Base-by-base conservation (phyloP, 2,888 invertebrate genomes). In the Iselma pallidipennis region DNA sequence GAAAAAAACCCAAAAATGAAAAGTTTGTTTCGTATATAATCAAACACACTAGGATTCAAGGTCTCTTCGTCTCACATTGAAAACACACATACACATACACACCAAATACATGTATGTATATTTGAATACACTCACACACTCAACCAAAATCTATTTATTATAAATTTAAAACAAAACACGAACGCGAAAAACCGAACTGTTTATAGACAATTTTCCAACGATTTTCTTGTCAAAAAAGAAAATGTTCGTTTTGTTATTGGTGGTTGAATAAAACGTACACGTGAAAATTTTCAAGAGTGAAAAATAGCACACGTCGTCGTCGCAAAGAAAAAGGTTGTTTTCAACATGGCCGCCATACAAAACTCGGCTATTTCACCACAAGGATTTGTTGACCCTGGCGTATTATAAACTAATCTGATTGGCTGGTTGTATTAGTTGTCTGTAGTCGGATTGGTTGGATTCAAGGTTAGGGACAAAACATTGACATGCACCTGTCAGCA, bases 321-420 rank as follows among this genome's bases (percentile, higher is more conserved):
- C 37, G 37, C 37, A 37, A 76, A 76, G 76, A 77, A 80, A 37
- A 80, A 80, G 76, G 78, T 80, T 81, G 80, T 82, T 81, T 82
- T 82, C 83, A 83, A 83, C 81, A 83, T 83, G 83, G 82, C 82
- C 80, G 82, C 79, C 78, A 75, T 37, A 37, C 78, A 77, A 81
- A 80, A 81, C 80, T 81, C 81, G 77, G 80, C 79, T 81, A 79
- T 81, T 80, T 81, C 79, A 37, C 37, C 37, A 81, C 79, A 81
- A 82, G 81, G 81, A 82, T 82, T 82, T 82, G 82, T 82, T 83
- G 82, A 82, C 82, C 83, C 82, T 82, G 82, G 81, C 77, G 75
- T 72, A 71, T 37, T 37, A 37, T 68, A 67, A 71, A 70, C 70
- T 67, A 64, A 71, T 74, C 68, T 76, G 69, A 82, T 82, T 82